These are phyloP conservation scores for Meleagris gallopavo DNA, from an alignment of 2,113 vertebrate genomes.

Conservation along the genomic window DNA sequence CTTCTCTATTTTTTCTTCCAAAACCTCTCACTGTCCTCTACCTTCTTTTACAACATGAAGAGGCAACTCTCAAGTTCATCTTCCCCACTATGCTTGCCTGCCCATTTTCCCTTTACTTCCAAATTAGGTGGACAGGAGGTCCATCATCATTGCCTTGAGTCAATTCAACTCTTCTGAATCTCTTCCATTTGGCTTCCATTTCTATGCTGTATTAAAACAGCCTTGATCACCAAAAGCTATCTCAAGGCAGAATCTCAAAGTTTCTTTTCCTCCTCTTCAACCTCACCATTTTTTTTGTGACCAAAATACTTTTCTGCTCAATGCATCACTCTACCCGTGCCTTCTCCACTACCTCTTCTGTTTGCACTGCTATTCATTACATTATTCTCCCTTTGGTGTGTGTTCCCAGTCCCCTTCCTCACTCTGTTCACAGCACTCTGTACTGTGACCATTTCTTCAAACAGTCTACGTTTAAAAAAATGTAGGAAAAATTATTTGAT, in stretches of 20 bases:
- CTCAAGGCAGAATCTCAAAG: not conserved
- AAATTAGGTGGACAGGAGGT: not conserved
- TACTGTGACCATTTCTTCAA: not conserved
- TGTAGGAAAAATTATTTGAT: conserved; percentile 11
- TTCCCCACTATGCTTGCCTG: not conserved
- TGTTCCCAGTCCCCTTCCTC: not conserved
- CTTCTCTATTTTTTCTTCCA: not conserved
- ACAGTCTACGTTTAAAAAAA: not conserved
- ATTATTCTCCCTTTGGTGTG: not conserved
- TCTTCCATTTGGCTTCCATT: conserved; percentile 15
- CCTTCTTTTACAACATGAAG: not conserved
- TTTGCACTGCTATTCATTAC: conserved; percentile 33
- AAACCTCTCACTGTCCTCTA: not conserved
- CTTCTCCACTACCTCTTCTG: not conserved
- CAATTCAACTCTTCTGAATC: conserved; percentile 16
- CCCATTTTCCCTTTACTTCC: not conserved
- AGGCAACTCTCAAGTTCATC: not conserved
- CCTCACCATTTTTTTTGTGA: not conserved
- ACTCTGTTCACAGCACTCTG: not conserved
- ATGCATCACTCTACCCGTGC: not conserved
- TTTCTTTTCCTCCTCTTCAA: conserved; percentile 15
- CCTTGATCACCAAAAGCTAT: conserved; percentile 18
- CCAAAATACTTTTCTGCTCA: not conserved
- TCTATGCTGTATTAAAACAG: not conserved
- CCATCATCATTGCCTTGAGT: not conserved